A percentile compares a stretch with the other conserved stretches of the same genome.
Conservation (phyloP, 2,797 vertebrate species). For the Lagocephalus sceleratus region DNA sequence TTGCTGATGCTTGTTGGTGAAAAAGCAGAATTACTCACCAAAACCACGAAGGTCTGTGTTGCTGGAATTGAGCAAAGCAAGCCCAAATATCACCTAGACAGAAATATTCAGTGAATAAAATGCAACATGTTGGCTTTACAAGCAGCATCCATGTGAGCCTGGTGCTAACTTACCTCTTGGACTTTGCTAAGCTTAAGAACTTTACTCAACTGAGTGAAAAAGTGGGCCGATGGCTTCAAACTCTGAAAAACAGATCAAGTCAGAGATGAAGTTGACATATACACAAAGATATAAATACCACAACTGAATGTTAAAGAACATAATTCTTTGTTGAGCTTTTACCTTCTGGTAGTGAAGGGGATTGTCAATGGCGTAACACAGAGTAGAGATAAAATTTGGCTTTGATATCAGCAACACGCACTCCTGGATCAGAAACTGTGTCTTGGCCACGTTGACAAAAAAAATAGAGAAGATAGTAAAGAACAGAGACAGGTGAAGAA, state of each 20-base stretch:
- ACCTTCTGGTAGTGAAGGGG: constrained; percentile 99
- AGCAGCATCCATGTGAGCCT: not conserved
- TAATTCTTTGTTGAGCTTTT: too few relatives aligned
- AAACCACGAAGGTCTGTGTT: constrained; percentile 94
- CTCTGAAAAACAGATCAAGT: constrained; percentile 79
- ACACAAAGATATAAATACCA: too few relatives aligned
- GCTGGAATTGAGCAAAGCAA: constrained; percentile 95
- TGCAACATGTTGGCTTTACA: too few relatives aligned
- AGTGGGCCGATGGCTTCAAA: constrained; percentile 95
- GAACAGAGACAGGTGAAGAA: constrained; percentile 43
- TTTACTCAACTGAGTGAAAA: constrained; percentile 99
- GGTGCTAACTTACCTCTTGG: constrained; percentile 85
- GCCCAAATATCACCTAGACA: constrained; percentile 95
- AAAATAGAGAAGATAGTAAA: constrained; percentile 24
- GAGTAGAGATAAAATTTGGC: constrained; percentile 99
- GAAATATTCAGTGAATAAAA: not conserved
- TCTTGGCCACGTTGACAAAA: constrained; percentile 76
- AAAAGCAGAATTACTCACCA: constrained; percentile 78
- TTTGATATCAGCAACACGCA: constrained; percentile 98
- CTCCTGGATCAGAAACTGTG: constrained; percentile 99
- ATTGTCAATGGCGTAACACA: constrained; percentile 99
- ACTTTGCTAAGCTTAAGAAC: constrained; percentile 99
- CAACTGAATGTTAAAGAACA: not conserved
- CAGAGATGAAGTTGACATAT: not conserved
- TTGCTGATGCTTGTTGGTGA: not conserved